Conservation (phyloP, 1,140 invertebrate species). For the Cotesia chilonis region DNA sequence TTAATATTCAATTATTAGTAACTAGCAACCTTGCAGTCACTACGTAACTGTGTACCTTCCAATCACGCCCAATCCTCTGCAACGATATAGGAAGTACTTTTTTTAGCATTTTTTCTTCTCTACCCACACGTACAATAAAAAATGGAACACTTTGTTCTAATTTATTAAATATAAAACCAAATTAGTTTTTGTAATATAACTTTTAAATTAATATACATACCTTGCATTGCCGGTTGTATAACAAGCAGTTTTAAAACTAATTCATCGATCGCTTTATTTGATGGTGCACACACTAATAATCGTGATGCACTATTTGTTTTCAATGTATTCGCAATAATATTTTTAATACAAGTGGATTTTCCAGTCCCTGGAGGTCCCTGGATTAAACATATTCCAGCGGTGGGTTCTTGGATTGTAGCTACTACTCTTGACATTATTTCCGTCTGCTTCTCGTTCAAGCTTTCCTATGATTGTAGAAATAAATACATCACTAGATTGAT, state of each 20-base stretch:
- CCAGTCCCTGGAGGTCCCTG: constrained; percentile 27
- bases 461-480: not conserved
- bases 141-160: constrained; percentile 49
- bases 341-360: constrained; percentile 27
- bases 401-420: not conserved
- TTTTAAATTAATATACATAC: not conserved
- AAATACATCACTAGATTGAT: too few relatives aligned
- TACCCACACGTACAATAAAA: constrained; percentile 70
- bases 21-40: too few relatives aligned
- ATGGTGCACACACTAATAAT: constrained; percentile 25
- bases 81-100: constrained; percentile 62
- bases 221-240: not conserved
- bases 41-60: too few relatives aligned
- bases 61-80: constrained; percentile 40
- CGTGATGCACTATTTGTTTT: constrained; percentile 28
- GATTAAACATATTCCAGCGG: not conserved
- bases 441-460: not conserved
- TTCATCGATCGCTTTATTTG: constrained; percentile 23
- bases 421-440: not conserved
- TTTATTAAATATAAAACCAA: not conserved
- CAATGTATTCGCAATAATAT: constrained; percentile 23
- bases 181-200: not conserved
- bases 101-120: constrained; percentile 65
- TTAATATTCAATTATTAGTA: too few relatives aligned
- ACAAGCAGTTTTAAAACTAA: not conserved